These are phyloP conservation scores for Paramuricea clavata DNA, from an alignment of 92 coral and sea anemone species.

Conservation along the genomic window DNA sequence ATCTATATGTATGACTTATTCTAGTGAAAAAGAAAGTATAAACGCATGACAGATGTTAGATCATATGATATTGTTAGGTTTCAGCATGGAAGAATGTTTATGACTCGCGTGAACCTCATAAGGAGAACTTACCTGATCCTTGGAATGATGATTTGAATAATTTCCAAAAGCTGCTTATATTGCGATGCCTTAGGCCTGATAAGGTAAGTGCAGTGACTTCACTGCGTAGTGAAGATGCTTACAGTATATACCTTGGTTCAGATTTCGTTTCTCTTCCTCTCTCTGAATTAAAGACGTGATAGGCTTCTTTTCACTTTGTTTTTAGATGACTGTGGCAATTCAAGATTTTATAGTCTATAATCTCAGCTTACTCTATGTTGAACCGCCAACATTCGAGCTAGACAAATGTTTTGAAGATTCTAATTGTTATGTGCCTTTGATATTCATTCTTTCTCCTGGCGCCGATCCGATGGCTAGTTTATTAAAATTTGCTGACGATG, in stretches of 20 bases:
- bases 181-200: slow-evolving; percentile 94
- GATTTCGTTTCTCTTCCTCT: neutral
- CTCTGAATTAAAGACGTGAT: no score
- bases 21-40: no score
- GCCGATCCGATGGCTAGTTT: slow-evolving; percentile 99
- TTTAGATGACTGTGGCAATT: slow-evolving; percentile 91
- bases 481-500: slow-evolving; percentile 94
- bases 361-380: slow-evolving; percentile 86
- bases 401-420: slow-evolving; percentile 94
- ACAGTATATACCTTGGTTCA: neutral
- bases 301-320: no score
- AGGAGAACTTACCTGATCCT: slow-evolving; percentile 87
- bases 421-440: slow-evolving; percentile 91
- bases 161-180: slow-evolving; percentile 82
- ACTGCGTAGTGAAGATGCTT: no score
- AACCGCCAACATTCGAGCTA: slow-evolving; percentile 95
- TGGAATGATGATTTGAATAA: slow-evolving; percentile 94
- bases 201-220: slow-evolving; percentile 75
- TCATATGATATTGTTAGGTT: slow-evolving; percentile 44
- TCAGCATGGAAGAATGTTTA: slow-evolving; percentile 87
- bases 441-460: slow-evolving; percentile 95
- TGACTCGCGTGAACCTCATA: slow-evolving; percentile 91
- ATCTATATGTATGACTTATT: no score
- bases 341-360: slow-evolving; percentile 93
- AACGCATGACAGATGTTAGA: no score